These are phyloP conservation scores for Hippocampus comes DNA, from an alignment of 2,113 vertebrate species.

Conservation along the genomic window DNA sequence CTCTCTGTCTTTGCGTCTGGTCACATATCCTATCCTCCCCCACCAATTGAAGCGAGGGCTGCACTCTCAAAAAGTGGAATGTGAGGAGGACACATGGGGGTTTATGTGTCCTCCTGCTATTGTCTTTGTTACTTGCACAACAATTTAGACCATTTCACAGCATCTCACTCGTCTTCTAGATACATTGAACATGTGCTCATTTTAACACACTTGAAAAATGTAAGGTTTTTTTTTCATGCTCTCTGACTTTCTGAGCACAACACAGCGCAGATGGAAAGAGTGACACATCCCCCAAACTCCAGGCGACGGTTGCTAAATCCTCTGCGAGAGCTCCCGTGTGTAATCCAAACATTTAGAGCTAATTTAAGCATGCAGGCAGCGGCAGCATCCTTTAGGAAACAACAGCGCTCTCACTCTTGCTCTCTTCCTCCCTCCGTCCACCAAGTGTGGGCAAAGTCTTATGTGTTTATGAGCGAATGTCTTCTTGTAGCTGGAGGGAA, in stretches of 20 bases:
- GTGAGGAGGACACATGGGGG: conserved; percentile 15
- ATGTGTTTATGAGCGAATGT: conserved; percentile 41
- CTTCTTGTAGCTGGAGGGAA: conserved; percentile 64
- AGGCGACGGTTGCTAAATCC: conserved; percentile 68
- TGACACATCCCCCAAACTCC: conserved; percentile 55
- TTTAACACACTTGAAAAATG: conserved; percentile 12
- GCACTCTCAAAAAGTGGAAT: conserved; percentile 47
- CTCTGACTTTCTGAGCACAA: neutral
- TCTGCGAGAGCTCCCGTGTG: conserved; percentile 71
- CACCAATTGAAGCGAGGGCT: conserved; percentile 43
- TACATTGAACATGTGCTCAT: conserved; percentile 17
- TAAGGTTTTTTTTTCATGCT: conserved; percentile 2
- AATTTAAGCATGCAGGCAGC: conserved; percentile 74
- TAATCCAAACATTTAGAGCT: conserved; percentile 78
- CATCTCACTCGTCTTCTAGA: conserved; percentile 2
- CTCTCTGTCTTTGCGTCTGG: conserved; percentile 40
- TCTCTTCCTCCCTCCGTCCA: conserved; percentile 32
- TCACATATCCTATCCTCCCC: conserved; percentile 51
- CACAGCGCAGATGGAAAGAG: conserved; percentile 56
- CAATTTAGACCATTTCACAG: conserved; percentile 5
- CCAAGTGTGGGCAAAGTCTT: neutral
- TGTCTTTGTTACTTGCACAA: conserved; percentile 13
- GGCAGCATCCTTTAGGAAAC: conserved; percentile 73
- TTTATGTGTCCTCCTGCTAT: neutral
- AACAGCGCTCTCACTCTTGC: conserved; percentile 41